Evolutionary conservation across 1,140 invertebrate species (phyloP), one percentile per base, ranked within the genome.

Genomic region (Philotrypesis tridentata): DNA sequence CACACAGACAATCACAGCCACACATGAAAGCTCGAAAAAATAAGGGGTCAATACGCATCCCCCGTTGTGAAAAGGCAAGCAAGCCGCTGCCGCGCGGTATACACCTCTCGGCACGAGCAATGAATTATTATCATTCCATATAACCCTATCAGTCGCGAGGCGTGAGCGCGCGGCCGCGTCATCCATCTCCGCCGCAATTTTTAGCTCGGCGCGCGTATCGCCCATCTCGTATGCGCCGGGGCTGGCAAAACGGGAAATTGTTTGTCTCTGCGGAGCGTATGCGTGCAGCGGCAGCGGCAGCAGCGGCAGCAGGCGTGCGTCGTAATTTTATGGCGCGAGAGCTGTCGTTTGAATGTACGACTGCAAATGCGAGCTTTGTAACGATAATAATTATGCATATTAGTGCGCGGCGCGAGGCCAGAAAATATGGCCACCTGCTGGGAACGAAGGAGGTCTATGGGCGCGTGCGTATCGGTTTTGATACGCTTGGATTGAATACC

Each of bases 301-400:
- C n/a, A 21, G 17, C 48, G n/a, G 21, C 48, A 55, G 48, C 48
- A 55, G 48, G 48, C 48, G 48, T 17, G 4, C n/a, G n/a, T 21
- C 48, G 77, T 60, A 71, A 79, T 79, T 79, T 71, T 71, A 60
- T 71, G 67, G 37, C 48, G 55, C 29, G 48, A 60, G 48, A 60
- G 67, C 31, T 70, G 43, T 79, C 67, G 40, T 60, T 78, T 61
- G 31, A 71, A 79, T 37, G 21, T 71, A 71, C 29, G 33, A 29
- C 61, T 77, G 33, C 12, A 33, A 43, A 40, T 40, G 74, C 65
- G 8, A 11, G n/a, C 61, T 23, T 67, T 43, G 74, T 67, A 77
- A 40, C 25, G 61, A 67, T 43, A 67, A 77, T 67, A 77, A 77
- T 63, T 63, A 75, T 70, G 23, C 23, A 21, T 70, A 31, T 70